phyloP scores from a whole-genome alignment of 1,140 invertebrate species.

The Venturia canescens region DNA sequence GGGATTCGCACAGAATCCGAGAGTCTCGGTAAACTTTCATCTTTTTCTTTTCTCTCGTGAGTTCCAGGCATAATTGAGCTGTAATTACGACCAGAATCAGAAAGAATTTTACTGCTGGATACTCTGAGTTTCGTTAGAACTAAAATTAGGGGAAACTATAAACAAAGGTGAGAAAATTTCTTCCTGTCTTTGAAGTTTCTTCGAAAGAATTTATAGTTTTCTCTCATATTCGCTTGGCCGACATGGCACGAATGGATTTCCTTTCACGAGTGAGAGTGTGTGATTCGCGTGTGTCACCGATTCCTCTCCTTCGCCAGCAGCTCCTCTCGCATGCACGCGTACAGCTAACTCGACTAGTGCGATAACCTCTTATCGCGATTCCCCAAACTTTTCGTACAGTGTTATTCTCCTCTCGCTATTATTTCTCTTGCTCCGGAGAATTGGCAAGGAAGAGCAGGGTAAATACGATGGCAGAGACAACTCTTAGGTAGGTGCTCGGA shows the following conservation, averaged over 20 bases:
- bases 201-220: neutral
- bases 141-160: neutral
- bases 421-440: neutral
- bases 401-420: neutral
- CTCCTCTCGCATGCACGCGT: neutral
- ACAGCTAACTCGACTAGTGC: constrained; percentile 3
- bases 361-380: constrained; percentile 37
- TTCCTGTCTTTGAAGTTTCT: constrained; percentile 5
- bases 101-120: neutral
- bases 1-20: too few relatives aligned
- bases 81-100: too few relatives aligned
- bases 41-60: too few relatives aligned
- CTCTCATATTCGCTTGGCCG: neutral
- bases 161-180: neutral
- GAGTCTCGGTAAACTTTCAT: too few relatives aligned
- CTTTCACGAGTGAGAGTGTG: neutral
- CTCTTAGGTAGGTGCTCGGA: neutral
- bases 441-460: neutral
- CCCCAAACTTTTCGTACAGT: constrained; percentile 16
- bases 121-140: neutral
- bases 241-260: neutral
- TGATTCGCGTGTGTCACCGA: constrained; percentile 35
- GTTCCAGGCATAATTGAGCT: too few relatives aligned
- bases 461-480: neutral
- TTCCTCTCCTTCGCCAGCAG: constrained; percentile 20